phyloP scores from a whole-genome alignment of 2,113 vertebrate species.

The Loxodonta africana region DNA sequence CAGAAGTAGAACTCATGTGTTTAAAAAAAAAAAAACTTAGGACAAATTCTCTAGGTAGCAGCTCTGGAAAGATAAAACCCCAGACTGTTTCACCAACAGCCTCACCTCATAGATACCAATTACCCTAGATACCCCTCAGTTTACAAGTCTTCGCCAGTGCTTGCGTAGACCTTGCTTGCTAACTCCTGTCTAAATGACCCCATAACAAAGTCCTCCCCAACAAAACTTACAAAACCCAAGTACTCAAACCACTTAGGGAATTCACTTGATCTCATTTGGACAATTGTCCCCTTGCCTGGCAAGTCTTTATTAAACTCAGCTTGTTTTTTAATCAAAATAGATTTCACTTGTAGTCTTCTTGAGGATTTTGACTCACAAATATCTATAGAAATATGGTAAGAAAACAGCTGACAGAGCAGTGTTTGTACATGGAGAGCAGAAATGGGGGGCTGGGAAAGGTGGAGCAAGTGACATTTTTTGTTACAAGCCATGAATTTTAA shows the following conservation, averaged over 20 bases:
- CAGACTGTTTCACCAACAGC: neutral
- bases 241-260: neutral
- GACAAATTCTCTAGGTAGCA: neutral
- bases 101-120: neutral
- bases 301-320: conserved; percentile 3
- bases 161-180: neutral
- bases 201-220: neutral
- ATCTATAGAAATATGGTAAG: neutral
- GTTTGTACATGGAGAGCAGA: neutral
- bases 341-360: neutral
- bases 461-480: neutral
- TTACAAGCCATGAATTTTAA: conserved; percentile 12
- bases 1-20: neutral
- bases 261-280: neutral
- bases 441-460: neutral
- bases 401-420: neutral
- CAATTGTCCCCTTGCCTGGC: neutral
- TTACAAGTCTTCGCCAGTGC: neutral
- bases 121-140: neutral
- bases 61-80: neutral
- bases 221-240: neutral
- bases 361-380: neutral
- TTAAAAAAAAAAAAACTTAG: neutral
- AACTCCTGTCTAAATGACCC: neutral
- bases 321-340: neutral